Evolutionary conservation across 1,140 invertebrate genomes (phyloP), one percentile per base, ranked within the genome.

Genomic region (Orussus abietinus): DNA sequence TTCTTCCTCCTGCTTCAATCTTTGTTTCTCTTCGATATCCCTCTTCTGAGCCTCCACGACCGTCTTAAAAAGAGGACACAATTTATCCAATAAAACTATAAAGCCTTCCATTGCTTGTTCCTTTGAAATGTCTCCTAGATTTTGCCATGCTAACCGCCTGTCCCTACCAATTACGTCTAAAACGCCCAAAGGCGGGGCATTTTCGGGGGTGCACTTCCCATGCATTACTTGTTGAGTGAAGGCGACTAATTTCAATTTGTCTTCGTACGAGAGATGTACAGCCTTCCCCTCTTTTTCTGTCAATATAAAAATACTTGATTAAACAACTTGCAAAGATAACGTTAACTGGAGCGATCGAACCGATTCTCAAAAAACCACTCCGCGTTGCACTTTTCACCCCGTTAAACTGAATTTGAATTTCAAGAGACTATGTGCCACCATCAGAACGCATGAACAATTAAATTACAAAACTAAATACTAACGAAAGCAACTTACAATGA

Each of bases 231-330:
- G 94, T 62, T 95, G 90, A 5, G 87, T 92, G 54, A 90, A 89
- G 2, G 93, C 94, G 7, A 96, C 86, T 43, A 98, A 67, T 63
- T 88, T 87, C 12, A 96, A 69, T 69, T 94, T 91, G 62, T 97
- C 92, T 67, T 93, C 86, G 71, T 97, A 98, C 21, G 88, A 90
- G 33, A 96, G 77, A 61, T 96, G 91, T 21, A 97, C 78, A 35
- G 93, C 92, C 73, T 94, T 97, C 6, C 94, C 93, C 76, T 93
- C 88, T 78, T 97, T 96, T 67, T 97, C 94, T 94, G 69, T n/a
- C 76, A 76, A 47, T 55, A 53, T 42, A 49, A 56, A 53, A 45
- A 31, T n/a, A n/a, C n/a, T n/a, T n/a, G n/a, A n/a, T n/a, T n/a
- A n/a, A n/a, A n/a, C n/a, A n/a, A n/a, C n/a, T n/a, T n/a, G n/a